Base-by-base conservation (phyloP, 2,113 vertebrate species). In the Prunella fulvescens region DNA sequence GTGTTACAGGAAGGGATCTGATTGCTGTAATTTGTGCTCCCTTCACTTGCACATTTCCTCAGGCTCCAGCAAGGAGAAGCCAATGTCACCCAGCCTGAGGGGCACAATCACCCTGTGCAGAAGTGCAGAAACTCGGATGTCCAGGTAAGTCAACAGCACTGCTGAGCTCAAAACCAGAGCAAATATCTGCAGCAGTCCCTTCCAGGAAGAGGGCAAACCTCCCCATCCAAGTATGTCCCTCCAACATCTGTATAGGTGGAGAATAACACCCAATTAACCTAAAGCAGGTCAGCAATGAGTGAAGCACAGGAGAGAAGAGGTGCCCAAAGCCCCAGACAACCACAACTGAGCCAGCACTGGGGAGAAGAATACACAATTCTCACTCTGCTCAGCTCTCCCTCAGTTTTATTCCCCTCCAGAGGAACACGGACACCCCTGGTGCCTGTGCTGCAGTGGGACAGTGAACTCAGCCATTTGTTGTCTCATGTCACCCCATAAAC, bases 371-470 rank as follows among this genome's bases (percentile, higher is more conserved):
- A n/a, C 3, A 2, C 11, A 50, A 54, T 13, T 74, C 37, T 17
- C 19, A 25, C 37, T 26, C n/a, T 57, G 50, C 65, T 71, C 64
- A 81, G 71, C 25, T 33, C 22, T 48, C 20, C 19, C 7, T 7
- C 45, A 14, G 51, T 16, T 74, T 33, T 17, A 58, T 23, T 20
- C 9, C 42, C 54, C 33, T 54, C 16, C 11, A 18, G 53, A 74
- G 47, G 13, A 73, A 23, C 50, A 26, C 0, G 2, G 44, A 40
- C 54, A 33, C 5, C 31, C 3, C 14, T 12, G 53, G 42, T 0
- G 0, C 20, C 29, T 16, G 7, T 1, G 23, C 33, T 39, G 61
- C 44, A 11, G 18, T 2, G 26, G 31, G 39, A 66, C 44, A 31
- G 13, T 1, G 15, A 88, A 23, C 51, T 78, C 83, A 6, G 31